Percentiles rank a stretch among this genome's conserved stretches.
Evolutionary conservation across 2,113 vertebrate species (phyloP).

Genomic region (Rhinichthys klamathensis): DNA sequence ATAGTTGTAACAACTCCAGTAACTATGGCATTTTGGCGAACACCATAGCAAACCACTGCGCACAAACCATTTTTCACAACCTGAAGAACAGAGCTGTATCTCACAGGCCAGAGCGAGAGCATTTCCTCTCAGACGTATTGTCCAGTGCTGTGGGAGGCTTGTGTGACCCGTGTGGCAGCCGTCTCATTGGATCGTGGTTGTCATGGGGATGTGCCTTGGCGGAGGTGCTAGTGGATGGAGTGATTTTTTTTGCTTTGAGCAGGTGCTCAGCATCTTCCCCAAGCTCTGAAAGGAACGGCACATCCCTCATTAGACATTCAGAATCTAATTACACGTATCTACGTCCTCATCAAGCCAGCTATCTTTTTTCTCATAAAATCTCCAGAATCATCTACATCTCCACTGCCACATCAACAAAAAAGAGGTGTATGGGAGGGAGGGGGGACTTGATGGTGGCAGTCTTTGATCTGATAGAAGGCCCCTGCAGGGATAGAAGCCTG

Average conservation of each 20-base stretch:
- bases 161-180: constrained; percentile 51
- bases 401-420: constrained; percentile 44
- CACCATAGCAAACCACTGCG: not conserved
- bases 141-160: constrained; percentile 48
- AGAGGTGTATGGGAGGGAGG: constrained; percentile 23
- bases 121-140: constrained; percentile 41
- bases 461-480: constrained; percentile 59
- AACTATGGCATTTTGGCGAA: not conserved
- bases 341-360: constrained; percentile 42
- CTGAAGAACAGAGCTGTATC: not conserved
- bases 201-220: constrained; percentile 58
- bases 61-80: not conserved
- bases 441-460: constrained; percentile 33
- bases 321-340: constrained; percentile 50
- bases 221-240: constrained; percentile 51
- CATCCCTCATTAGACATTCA: constrained; percentile 42
- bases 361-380: constrained; percentile 46
- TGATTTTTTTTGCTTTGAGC: constrained; percentile 38
- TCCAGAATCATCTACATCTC: constrained; percentile 58
- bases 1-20: not conserved
- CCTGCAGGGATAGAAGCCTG: constrained; percentile 55
- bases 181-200: constrained; percentile 60
- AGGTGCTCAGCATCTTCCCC: constrained; percentile 51
- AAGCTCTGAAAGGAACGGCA: constrained; percentile 24
- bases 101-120: not conserved